These are phyloP conservation scores for Dermatemys mawii DNA, from an alignment of 2,113 vertebrate genomes.

Conservation along the genomic window DNA sequence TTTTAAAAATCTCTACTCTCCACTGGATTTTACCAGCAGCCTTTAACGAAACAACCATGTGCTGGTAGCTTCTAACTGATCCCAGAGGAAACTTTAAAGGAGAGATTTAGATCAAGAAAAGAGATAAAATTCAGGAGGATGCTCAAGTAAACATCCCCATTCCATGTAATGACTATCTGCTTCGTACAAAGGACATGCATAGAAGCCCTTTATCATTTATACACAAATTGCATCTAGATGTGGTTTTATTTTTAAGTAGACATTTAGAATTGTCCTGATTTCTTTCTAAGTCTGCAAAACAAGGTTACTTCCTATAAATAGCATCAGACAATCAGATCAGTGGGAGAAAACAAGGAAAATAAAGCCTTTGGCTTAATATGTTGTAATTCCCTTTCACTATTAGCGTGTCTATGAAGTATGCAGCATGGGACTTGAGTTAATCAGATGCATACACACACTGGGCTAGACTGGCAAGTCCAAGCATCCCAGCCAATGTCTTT, in stretches of 20 bases:
- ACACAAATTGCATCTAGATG: background rate
- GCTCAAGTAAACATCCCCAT: constrained; percentile 8
- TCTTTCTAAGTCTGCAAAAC: constrained; percentile 30
- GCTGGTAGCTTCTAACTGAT: background rate
- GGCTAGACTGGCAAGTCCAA: background rate
- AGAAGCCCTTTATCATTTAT: constrained; percentile 39
- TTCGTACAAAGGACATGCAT: background rate
- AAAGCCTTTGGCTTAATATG: constrained; percentile 40
- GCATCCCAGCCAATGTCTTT: background rate
- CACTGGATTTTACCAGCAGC: background rate
- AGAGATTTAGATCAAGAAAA: constrained; percentile 27
- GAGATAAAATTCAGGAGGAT: constrained; percentile 33
- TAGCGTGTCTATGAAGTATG: background rate
- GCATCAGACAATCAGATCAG: background rate
- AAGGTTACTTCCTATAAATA: background rate
- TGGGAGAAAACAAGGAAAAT: constrained; percentile 2
- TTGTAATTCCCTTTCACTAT: background rate
- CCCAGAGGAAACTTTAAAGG: constrained; percentile 10
- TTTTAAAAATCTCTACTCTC: background rate
- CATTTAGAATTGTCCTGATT: constrained; percentile 29
- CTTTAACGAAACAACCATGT: background rate
- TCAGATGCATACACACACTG: background rate
- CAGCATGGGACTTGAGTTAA: background rate
- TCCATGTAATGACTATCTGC: background rate
- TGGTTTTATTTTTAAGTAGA: constrained; percentile 46